Percentiles rank a stretch among this genome's conserved stretches.
Conservation (phyloP, 2,797 vertebrate species). For the Propithecus perrieri region DNA sequence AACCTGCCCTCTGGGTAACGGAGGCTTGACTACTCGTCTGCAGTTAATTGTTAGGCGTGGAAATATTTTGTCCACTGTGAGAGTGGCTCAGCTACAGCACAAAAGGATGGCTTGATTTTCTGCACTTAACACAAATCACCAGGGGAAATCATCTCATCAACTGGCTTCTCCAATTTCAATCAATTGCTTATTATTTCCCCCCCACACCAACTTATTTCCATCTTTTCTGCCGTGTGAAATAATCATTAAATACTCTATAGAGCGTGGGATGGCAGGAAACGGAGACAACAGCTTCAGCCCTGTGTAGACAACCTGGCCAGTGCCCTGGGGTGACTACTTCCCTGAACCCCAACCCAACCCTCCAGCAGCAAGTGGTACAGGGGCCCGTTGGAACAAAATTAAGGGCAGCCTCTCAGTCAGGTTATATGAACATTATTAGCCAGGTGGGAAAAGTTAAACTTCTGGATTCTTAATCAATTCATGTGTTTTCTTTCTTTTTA, state of each 20-base stretch:
- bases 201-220: neutral
- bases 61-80: neutral
- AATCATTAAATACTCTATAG: neutral
- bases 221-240: neutral
- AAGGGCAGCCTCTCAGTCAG: neutral
- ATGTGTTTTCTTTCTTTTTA: neutral
- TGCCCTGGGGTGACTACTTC: neutral
- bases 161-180: conserved; percentile 51
- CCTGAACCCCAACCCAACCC: neutral
- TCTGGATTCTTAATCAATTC: neutral
- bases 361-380: too few relatives aligned
- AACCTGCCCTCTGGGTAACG: neutral
- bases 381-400: neutral
- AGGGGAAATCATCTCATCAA: conserved; percentile 19
- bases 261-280: neutral
- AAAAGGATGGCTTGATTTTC: conserved; percentile 34
- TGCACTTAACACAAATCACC: conserved; percentile 45
- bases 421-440: too few relatives aligned
- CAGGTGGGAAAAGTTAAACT: neutral
- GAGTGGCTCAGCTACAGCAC: neutral
- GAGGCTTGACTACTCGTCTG: neutral
- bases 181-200: conserved; percentile 39
- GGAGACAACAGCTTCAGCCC: neutral
- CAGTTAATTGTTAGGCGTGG: neutral
- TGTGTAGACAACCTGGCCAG: neutral